phyloP scores from a whole-genome alignment of 2,888 invertebrate genomes.

The Pteria penguin region DNA sequence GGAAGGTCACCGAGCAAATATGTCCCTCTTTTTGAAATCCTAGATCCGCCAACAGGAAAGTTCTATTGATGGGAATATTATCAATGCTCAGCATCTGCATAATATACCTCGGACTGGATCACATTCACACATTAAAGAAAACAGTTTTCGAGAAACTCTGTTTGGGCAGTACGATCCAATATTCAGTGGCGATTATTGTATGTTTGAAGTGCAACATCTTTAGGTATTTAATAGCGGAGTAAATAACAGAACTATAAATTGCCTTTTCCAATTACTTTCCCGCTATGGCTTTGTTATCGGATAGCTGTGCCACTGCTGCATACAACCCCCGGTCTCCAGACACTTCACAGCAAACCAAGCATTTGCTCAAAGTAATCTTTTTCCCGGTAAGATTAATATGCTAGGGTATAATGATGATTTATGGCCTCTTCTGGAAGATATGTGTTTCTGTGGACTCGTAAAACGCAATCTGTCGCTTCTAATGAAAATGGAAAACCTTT shows the following conservation, averaged over 20 bases:
- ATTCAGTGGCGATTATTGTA: too few relatives aligned
- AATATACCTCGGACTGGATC: too few relatives aligned
- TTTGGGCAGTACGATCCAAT: too few relatives aligned
- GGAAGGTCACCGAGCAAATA: too few relatives aligned
- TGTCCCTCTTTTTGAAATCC: too few relatives aligned
- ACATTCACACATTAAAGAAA: too few relatives aligned
- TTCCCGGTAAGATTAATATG: constrained; percentile 23
- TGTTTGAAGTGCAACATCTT: too few relatives aligned
- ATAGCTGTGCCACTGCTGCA: constrained; percentile 15
- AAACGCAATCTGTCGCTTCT: constrained; percentile 36
- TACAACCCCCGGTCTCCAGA: background rate
- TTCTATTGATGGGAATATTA: too few relatives aligned
- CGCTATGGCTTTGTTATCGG: constrained; percentile 24
- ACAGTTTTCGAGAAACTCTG: too few relatives aligned
- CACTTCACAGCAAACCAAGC: constrained; percentile 18
- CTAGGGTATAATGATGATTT: constrained; percentile 30
- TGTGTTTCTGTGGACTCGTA: constrained; percentile 17
- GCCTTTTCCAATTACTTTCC: constrained; percentile 26
- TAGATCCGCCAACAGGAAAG: too few relatives aligned
- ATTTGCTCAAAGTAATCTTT: constrained; percentile 33
- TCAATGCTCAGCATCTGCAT: too few relatives aligned
- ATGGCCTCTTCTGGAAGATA: constrained; percentile 17
- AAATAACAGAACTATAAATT: constrained; percentile 24
- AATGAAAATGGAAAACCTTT: constrained; percentile 38
- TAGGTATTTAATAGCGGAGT: constrained; percentile 3